Evolutionary conservation across 1,140 invertebrate species (phyloP).

Genomic region (Parapsyche elsis): DNA sequence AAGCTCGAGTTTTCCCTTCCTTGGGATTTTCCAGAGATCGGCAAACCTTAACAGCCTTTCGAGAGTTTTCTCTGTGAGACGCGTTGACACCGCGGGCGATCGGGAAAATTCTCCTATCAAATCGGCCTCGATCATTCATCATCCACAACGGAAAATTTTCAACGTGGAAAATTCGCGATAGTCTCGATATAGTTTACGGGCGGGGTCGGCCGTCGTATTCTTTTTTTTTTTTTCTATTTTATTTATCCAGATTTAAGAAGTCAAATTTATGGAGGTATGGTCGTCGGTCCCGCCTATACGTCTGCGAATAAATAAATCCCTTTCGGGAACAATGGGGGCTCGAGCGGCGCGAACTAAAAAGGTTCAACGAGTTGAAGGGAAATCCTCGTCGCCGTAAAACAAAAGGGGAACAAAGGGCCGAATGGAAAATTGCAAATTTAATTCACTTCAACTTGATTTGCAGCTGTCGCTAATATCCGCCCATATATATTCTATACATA

Average conservation of each 20-base stretch:
- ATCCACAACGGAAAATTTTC: too few relatives aligned
- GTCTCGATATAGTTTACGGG: too few relatives aligned
- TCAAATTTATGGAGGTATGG: constrained; percentile 42
- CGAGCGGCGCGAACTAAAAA: constrained; percentile 24
- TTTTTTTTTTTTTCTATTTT: constrained; percentile 18
- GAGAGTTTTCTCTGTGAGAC: too few relatives aligned
- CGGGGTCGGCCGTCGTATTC: not conserved
- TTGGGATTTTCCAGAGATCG: too few relatives aligned
- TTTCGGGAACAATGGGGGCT: constrained; percentile 35
- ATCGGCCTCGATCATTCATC: too few relatives aligned
- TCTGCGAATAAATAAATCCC: constrained; percentile 44
- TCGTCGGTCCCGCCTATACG: not conserved
- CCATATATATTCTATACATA: not conserved
- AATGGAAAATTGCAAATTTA: constrained; percentile 48
- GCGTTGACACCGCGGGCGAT: too few relatives aligned
- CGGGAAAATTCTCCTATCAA: too few relatives aligned
- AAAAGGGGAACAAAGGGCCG: constrained; percentile 44
- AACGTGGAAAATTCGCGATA: not conserved
- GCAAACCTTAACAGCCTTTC: too few relatives aligned
- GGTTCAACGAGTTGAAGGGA: constrained; percentile 45
- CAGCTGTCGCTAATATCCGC: constrained; percentile 44
- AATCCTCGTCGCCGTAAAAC: constrained; percentile 41
- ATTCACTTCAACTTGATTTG: constrained; percentile 46
- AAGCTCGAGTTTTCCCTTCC: constrained; percentile 2
- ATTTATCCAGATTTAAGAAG: constrained; percentile 46